Percentiles rank a stretch among this genome's conserved stretches.
These are phyloP conservation scores for Cyprinella venusta DNA, from an alignment of 2,797 vertebrate genomes.

Conservation along the genomic window DNA sequence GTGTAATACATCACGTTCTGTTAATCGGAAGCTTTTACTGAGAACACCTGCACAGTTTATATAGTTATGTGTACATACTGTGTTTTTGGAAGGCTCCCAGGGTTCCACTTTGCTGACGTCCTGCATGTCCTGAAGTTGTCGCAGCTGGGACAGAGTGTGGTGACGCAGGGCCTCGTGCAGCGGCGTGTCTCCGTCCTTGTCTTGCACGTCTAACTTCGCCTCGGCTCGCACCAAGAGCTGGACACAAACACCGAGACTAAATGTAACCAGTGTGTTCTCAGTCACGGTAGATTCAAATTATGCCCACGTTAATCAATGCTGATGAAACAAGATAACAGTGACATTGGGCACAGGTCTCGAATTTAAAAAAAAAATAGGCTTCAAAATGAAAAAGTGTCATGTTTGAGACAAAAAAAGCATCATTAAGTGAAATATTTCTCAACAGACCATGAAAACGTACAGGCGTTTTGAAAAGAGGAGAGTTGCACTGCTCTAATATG, in stretches of 20 bases:
- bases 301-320: neutral
- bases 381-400: neutral
- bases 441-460: neutral
- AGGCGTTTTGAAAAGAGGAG: neutral
- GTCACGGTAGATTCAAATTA: neutral
- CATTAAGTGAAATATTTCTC: conserved; percentile 3
- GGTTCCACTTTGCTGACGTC: conserved; percentile 99
- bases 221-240: conserved; percentile 96
- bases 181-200: conserved; percentile 98
- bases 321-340: no score
- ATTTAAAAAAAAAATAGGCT: neutral
- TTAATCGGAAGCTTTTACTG: neutral
- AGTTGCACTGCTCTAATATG: conserved; percentile 65
- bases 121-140: conserved; percentile 99
- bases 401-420: neutral
- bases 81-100: conserved; percentile 99
- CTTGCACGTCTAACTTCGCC: conserved; percentile 97
- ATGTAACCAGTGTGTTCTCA: neutral
- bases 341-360: neutral
- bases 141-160: conserved; percentile 96
- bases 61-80: conserved; percentile 78
- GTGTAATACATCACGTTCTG: neutral
- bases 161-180: conserved; percentile 97
- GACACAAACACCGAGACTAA: conserved; percentile 33
- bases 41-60: conserved; percentile 43